Evolutionary conservation across 2,888 invertebrate species (phyloP).

Genomic region (Drosophila nr. fundita): DNA sequence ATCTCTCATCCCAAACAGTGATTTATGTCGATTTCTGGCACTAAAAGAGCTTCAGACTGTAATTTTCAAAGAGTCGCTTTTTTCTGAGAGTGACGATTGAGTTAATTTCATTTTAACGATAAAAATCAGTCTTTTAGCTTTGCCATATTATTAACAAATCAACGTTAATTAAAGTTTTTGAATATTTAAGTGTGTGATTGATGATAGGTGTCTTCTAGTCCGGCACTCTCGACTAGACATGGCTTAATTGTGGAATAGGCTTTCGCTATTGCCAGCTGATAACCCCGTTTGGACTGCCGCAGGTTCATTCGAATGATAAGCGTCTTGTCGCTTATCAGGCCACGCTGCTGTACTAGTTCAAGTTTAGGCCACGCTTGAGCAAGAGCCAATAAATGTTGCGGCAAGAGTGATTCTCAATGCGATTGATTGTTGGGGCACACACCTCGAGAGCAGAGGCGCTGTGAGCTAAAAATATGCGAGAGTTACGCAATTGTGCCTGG

Average conservation of each 20-base stretch:
- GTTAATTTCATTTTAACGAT: neutral
- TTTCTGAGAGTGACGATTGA: neutral
- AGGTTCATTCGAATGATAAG: slow-evolving; percentile 47
- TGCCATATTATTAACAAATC: neutral
- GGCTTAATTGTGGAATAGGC: neutral
- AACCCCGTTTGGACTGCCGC: slow-evolving; percentile 51
- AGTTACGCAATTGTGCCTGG: slow-evolving; percentile 61
- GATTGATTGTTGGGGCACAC: slow-evolving; percentile 11
- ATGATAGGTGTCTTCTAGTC: neutral
- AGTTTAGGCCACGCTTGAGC: slow-evolving; percentile 60
- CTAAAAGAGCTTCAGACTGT: neutral
- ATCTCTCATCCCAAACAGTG: neutral
- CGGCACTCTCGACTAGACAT: neutral
- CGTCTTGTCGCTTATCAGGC: slow-evolving; percentile 36
- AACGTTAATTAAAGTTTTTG: neutral
- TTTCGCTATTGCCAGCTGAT: slow-evolving; percentile 40
- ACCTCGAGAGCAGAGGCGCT: neutral
- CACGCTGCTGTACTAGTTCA: slow-evolving; percentile 49
- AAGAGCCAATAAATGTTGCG: slow-evolving; percentile 38
- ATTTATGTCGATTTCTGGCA: neutral
- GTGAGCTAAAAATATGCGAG: neutral
- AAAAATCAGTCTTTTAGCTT: neutral
- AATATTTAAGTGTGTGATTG: neutral
- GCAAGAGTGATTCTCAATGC: slow-evolving; percentile 45
- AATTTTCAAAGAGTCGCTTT: neutral